Evolutionary conservation across 2,888 invertebrate genomes (phyloP).

Genomic region (Coleophora deauratella): DNA sequence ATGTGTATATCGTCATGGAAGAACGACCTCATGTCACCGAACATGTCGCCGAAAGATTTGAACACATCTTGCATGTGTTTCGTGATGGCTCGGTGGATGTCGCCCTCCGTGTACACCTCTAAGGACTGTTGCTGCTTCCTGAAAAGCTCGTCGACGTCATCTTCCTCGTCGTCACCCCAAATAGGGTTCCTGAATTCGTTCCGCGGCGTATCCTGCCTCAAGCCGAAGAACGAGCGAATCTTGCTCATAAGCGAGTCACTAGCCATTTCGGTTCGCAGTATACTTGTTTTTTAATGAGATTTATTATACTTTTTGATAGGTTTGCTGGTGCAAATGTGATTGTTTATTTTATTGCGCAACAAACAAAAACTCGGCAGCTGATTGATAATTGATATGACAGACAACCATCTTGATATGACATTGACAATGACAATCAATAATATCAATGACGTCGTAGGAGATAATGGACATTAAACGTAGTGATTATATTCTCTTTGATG

Average conservation of each 20-base stretch:
- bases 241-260: conserved; percentile 44
- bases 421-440: no score
- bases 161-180: conserved; percentile 62
- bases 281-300: background rate
- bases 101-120: conserved; percentile 26
- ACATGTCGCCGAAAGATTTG: conserved; percentile 45
- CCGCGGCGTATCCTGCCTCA: conserved; percentile 41
- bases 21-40: conserved; percentile 49
- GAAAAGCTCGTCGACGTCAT: conserved; percentile 58
- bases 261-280: conserved; percentile 27
- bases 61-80: conserved; percentile 57
- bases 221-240: conserved; percentile 48
- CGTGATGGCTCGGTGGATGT: conserved; percentile 45
- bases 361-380: conserved; percentile 13
- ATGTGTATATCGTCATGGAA: conserved; percentile 21
- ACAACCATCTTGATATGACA: no score
- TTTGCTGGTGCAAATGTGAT: background rate
- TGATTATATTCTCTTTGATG: no score
- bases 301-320: no score
- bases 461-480: no score
- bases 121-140: conserved; percentile 36
- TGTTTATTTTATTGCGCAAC: conserved; percentile 20
- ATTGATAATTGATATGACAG: background rate
- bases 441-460: no score
- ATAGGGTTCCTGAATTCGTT: conserved; percentile 67